Percentiles rank a stretch among this genome's conserved stretches.
These are phyloP conservation scores for Anhinga rufa DNA, from an alignment of 2,113 vertebrate genomes.

Conservation along the genomic window DNA sequence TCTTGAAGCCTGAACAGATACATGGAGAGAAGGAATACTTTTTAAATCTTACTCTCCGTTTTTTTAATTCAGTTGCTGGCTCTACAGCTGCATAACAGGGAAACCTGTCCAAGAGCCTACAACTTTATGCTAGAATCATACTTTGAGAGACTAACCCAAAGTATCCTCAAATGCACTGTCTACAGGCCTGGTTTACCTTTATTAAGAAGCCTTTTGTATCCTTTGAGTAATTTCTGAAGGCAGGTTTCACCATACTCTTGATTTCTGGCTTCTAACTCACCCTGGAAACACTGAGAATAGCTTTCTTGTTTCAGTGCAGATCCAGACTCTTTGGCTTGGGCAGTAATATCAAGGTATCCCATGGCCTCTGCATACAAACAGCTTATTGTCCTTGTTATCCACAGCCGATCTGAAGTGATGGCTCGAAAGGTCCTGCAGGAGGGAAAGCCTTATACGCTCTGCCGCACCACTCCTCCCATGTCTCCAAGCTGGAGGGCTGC, in stretches of 20 bases:
- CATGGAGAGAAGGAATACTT: background rate
- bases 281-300: background rate
- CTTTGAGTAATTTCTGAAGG: background rate
- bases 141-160: background rate
- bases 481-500: background rate
- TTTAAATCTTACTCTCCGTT: background rate
- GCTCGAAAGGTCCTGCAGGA: background rate
- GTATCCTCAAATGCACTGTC: background rate
- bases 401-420: fast-evolving
- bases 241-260: background rate
- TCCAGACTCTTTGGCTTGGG: background rate
- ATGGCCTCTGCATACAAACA: background rate
- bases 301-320: background rate
- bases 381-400: background rate
- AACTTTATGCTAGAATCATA: background rate
- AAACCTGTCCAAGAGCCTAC: background rate
- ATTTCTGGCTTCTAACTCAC: background rate
- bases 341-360: background rate
- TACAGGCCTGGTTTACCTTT: background rate
- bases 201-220: background rate
- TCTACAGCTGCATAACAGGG: background rate
- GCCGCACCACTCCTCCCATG: background rate
- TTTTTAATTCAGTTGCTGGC: background rate
- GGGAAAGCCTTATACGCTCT: background rate
- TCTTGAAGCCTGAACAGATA: background rate